A percentile compares a stretch with the other conserved stretches of the same genome.
Evolutionary conservation across 2,888 invertebrate species (phyloP).

Genomic region (Hydraecia micacea): DNA sequence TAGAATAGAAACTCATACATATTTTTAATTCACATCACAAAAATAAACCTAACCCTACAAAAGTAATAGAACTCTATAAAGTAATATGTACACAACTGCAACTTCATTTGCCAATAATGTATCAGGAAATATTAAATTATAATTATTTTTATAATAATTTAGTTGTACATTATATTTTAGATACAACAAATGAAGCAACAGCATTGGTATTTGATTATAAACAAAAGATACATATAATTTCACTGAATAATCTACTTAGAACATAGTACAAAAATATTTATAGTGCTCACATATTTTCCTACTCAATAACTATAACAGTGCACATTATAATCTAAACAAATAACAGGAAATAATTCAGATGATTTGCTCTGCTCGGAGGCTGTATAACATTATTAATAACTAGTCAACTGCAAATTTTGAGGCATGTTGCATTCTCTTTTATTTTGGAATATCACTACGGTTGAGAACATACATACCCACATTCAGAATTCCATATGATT

Average conservation of each 20-base stretch:
- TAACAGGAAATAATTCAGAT: slow-evolving; percentile 46
- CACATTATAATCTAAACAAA: slow-evolving; percentile 48
- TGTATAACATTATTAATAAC: slow-evolving; percentile 15
- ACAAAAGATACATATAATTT: slow-evolving; percentile 33
- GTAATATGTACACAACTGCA: slow-evolving; percentile 28
- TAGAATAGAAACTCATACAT: slow-evolving; percentile 6
- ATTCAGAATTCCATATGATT: slow-evolving; percentile 1
- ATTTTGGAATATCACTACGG: slow-evolving; percentile 18
- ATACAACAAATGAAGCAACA: slow-evolving; percentile 31
- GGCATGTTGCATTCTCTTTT: slow-evolving; percentile 10
- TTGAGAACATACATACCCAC: slow-evolving; percentile 13
- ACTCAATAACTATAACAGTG: slow-evolving; percentile 34
- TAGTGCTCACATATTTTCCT: slow-evolving; percentile 50
- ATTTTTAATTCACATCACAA: slow-evolving; percentile 38
- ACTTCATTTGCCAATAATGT: slow-evolving; percentile 24
- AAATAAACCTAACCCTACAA: slow-evolving; percentile 32
- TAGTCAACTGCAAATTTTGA: slow-evolving; percentile 35
- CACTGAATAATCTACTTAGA: slow-evolving; percentile 14
- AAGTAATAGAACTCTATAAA: slow-evolving; percentile 20
- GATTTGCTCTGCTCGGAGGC: slow-evolving; percentile 14
- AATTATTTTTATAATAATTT: slow-evolving; percentile 1
- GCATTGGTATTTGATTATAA: slow-evolving; percentile 13
- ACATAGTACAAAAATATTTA: slow-evolving; percentile 48
- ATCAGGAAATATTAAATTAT: slow-evolving; percentile 10
- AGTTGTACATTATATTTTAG: slow-evolving; percentile 4